phyloP scores from a whole-genome alignment of 2,113 vertebrate species.

The Pandion haliaetus region DNA sequence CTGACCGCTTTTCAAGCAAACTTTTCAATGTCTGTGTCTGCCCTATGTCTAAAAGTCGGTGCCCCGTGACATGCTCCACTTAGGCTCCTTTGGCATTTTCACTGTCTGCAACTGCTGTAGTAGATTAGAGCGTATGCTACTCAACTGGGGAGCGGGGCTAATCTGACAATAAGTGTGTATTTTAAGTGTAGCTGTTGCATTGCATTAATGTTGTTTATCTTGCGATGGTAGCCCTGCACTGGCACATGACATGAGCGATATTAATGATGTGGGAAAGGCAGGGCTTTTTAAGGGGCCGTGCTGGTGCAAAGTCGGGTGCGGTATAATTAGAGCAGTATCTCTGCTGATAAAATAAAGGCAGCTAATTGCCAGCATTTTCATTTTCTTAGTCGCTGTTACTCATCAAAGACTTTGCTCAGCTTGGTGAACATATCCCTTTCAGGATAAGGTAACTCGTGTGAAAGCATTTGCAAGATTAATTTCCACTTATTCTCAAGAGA shows the following conservation, averaged over 20 bases:
- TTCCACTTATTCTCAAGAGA: neutral
- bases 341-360: neutral
- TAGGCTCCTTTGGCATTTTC: neutral
- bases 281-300: neutral
- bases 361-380: neutral
- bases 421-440: neutral
- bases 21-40: neutral
- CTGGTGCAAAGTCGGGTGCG: neutral
- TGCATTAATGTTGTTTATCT: slow-evolving; percentile 33
- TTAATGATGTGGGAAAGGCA: neutral
- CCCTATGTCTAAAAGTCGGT: neutral
- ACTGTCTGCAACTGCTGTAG: neutral
- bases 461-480: neutral
- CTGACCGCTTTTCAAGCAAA: neutral
- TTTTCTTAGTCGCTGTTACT: neutral
- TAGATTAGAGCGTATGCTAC: neutral
- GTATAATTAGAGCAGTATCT: neutral
- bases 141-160: neutral
- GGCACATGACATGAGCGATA: neutral
- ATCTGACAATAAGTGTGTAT: slow-evolving; percentile 12
- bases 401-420: neutral
- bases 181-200: slow-evolving; percentile 20
- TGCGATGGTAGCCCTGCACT: neutral
- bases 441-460: neutral
- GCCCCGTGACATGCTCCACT: neutral